Conservation (phyloP, 2,113 vertebrate genomes). For the Crypturellus undulatus region DNA sequence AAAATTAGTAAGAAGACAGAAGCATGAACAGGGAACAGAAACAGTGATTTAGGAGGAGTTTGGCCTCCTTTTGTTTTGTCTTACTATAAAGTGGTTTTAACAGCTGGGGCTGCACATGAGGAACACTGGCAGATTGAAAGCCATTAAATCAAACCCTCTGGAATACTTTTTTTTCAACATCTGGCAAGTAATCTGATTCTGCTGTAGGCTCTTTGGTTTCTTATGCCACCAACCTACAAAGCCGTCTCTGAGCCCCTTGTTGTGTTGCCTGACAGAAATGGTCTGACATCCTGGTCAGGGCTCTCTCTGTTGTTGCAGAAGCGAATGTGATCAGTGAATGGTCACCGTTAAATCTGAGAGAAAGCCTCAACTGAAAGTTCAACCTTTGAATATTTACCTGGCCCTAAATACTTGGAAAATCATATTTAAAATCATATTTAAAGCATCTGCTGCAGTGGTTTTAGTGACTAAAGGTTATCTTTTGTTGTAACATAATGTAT, state of each 20-base stretch:
- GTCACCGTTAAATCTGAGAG: background rate
- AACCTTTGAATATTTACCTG: background rate
- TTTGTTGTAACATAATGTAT: background rate
- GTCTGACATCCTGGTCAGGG: rapidly evolving
- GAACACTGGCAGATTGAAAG: background rate
- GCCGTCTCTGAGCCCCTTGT: background rate
- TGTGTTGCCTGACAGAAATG: background rate
- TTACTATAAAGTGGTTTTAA: constrained; percentile 41
- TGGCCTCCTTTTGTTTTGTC: constrained; percentile 30
- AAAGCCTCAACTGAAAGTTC: background rate
- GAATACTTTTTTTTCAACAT: constrained; percentile 36
- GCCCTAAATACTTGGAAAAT: background rate
- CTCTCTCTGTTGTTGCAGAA: background rate
- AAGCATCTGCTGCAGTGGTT: background rate
- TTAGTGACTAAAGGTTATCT: rapidly evolving
- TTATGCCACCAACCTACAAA: background rate
- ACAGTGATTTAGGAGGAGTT: constrained; percentile 22
- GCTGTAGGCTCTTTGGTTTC: background rate
- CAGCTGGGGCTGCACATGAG: constrained; percentile 34
- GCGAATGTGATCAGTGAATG: rapidly evolving
- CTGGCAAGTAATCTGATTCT: background rate
- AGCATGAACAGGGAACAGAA: background rate
- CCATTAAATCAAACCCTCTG: constrained; percentile 1
- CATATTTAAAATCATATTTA: too few relatives aligned
- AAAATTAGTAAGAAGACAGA: constrained; percentile 6